phyloP scores from a whole-genome alignment of 2,113 vertebrate species.

The Phyllostomus discolor region DNA sequence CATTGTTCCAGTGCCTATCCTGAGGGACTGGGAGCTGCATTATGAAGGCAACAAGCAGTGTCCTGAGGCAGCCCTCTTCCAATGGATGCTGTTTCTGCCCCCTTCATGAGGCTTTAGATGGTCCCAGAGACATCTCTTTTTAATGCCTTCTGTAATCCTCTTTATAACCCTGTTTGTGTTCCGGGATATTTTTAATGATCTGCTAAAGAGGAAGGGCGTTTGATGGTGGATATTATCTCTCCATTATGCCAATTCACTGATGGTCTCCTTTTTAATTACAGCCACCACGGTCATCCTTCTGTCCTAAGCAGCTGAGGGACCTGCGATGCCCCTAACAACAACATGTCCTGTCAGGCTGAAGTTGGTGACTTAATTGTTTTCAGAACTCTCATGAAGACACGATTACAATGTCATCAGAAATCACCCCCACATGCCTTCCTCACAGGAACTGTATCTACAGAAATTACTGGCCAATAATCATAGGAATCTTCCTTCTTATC shows the following conservation, averaged over 20 bases:
- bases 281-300: background rate
- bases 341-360: too few relatives aligned
- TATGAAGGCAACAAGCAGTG: background rate
- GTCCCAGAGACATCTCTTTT: background rate
- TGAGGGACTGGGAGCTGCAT: background rate
- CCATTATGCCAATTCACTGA: background rate
- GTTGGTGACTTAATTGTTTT: background rate
- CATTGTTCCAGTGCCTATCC: background rate
- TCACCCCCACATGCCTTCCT: background rate
- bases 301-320: background rate
- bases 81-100: background rate
- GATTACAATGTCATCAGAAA: background rate
- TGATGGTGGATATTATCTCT: background rate
- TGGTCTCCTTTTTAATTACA: background rate
- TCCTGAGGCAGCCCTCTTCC: background rate
- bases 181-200: background rate
- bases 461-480: rapidly evolving
- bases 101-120: too few relatives aligned
- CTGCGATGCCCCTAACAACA: background rate
- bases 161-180: background rate
- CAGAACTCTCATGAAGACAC: background rate
- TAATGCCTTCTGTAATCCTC: background rate
- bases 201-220: background rate
- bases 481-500: background rate
- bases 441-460: background rate